phyloP scores from a whole-genome alignment of 2,888 invertebrate species.

The Clivina fossor region DNA sequence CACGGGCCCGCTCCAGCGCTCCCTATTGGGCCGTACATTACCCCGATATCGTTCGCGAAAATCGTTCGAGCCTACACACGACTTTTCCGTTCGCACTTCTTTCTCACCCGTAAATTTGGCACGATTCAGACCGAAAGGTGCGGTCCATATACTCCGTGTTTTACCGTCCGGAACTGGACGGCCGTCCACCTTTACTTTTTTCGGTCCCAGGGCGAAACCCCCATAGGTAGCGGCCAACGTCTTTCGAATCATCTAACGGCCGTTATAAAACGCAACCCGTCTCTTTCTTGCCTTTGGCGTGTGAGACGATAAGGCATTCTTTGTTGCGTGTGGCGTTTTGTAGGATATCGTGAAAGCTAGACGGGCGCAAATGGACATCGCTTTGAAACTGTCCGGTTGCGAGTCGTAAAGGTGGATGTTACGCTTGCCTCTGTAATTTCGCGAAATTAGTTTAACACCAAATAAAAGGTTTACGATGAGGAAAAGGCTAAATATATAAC shows the following conservation, averaged over 20 bases:
- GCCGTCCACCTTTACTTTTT: conserved; percentile 1
- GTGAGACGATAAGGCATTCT: neutral
- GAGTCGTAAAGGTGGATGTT: conserved; percentile 23
- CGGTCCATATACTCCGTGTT: conserved; percentile 44
- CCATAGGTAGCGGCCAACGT: conserved; percentile 4
- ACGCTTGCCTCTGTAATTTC: conserved; percentile 7
- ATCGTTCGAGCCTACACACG: conserved; percentile 4
- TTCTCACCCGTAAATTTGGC: no score
- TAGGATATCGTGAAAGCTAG: conserved; percentile 2
- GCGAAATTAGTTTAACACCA: conserved; percentile 19
- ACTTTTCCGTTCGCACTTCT: no score
- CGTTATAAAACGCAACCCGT: conserved; percentile 3
- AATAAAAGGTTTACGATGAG: conserved; percentile 20
- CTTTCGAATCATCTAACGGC: conserved; percentile 11
- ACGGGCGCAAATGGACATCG: conserved; percentile 20
- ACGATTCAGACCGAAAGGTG: conserved; percentile 37
- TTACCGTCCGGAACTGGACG: conserved; percentile 45
- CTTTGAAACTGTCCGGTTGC: conserved; percentile 11
- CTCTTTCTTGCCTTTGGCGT: neutral
- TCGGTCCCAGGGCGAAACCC: no score
- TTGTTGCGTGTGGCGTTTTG: neutral
- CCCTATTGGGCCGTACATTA: conserved; percentile 11
- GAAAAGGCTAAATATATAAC: no score
- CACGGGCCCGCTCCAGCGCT: neutral
- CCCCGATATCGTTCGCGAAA: conserved; percentile 4